Conservation (phyloP, 64 coral and sea anemone species). For the Exaiptasia diaphana region DNA sequence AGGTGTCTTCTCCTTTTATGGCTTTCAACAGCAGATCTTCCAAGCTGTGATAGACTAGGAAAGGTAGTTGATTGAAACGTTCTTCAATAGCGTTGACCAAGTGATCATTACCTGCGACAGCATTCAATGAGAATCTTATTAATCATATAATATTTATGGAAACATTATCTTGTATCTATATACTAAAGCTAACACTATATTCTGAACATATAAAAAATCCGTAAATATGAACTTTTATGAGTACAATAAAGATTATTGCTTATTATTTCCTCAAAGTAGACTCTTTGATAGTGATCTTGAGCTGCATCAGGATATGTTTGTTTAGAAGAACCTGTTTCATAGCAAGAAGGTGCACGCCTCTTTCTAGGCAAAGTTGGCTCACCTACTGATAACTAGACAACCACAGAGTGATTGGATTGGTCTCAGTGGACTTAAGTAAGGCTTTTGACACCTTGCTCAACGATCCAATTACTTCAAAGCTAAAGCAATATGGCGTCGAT, state of each 20-base stretch:
- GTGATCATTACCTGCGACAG: slow-evolving; percentile 26
- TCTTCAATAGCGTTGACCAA: slow-evolving; percentile 19
- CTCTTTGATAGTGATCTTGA: slow-evolving; percentile 28
- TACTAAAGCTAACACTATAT: too few relatives aligned
- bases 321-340: slow-evolving; percentile 4
- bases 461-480: slow-evolving; percentile 8
- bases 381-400: too few relatives aligned
- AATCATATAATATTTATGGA: too few relatives aligned
- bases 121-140: too few relatives aligned
- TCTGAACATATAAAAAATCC: too few relatives aligned
- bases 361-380: slow-evolving; percentile 57
- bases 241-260: too few relatives aligned
- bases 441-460: slow-evolving; percentile 16
- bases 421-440: slow-evolving; percentile 13
- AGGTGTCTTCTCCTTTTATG: neutral
- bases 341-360: slow-evolving; percentile 2
- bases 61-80: slow-evolving; percentile 32
- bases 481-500: neutral
- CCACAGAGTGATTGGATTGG: too few relatives aligned
- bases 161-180: too few relatives aligned
- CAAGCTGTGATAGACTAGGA: slow-evolving; percentile 6
- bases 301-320: neutral
- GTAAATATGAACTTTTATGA: too few relatives aligned
- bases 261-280: too few relatives aligned
- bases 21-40: slow-evolving; percentile 53